Evolutionary conservation across 2,113 vertebrate genomes (phyloP).

Genomic region (Fulmarus glacialis): DNA sequence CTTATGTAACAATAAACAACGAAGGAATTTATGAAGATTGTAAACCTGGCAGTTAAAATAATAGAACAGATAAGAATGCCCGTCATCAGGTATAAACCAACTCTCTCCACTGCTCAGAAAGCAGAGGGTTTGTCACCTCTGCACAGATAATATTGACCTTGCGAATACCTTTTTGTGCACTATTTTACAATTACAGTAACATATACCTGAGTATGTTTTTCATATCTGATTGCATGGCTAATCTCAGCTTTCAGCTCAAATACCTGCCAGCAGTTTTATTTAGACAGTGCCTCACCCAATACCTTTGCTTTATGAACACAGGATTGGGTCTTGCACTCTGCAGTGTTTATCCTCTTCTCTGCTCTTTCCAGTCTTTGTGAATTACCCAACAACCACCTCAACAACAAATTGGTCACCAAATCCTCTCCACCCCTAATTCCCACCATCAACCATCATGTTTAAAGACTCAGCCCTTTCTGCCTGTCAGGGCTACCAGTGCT

Average conservation of each 20-base stretch:
- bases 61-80: background rate
- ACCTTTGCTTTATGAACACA: background rate
- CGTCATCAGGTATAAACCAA: background rate
- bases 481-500: background rate
- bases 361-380: background rate
- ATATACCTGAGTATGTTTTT: background rate
- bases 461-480: background rate
- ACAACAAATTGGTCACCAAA: background rate
- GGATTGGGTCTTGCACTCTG: background rate
- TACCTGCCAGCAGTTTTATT: background rate
- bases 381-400: background rate
- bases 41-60: background rate
- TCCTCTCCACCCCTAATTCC: background rate
- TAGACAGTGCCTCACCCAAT: background rate
- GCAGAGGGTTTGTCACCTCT: background rate
- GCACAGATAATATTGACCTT: background rate
- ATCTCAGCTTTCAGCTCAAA: background rate
- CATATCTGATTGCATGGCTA: background rate
- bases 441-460: fast-evolving
- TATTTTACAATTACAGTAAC: background rate
- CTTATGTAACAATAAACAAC: background rate
- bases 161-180: background rate
- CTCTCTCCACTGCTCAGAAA: background rate
- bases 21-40: constrained; percentile 44
- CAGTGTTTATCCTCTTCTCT: background rate